phyloP scores from a whole-genome alignment of 2,797 vertebrate species.

The Hephaestus fuliginosus region DNA sequence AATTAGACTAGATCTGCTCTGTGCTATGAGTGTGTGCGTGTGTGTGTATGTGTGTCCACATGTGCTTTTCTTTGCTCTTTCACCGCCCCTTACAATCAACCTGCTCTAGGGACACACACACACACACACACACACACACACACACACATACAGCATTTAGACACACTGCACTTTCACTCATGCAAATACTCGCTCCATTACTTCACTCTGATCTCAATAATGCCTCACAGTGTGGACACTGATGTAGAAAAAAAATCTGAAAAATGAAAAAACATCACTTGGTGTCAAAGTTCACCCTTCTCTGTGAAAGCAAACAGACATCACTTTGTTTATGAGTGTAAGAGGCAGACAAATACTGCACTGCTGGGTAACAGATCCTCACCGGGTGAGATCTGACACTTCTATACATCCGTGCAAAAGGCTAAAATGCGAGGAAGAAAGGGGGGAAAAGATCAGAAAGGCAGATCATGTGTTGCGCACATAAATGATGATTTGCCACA shows the following conservation, averaged over 20 bases:
- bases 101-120: conserved; percentile 68
- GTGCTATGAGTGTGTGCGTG: conserved; percentile 40
- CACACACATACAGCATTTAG: conserved; percentile 29
- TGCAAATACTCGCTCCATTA: conserved; percentile 46
- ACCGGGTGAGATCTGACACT: not conserved
- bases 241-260: conserved; percentile 18
- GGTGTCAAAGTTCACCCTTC: conserved; percentile 47
- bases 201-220: conserved; percentile 52
- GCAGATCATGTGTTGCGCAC: not conserved
- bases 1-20: conserved; percentile 82
- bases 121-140: conserved; percentile 9
- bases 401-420: not conserved
- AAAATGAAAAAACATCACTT: conserved; percentile 29
- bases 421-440: not conserved
- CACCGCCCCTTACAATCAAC: conserved; percentile 65
- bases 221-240: conserved; percentile 50
- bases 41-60: conserved; percentile 27
- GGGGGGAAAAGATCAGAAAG: not conserved
- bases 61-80: conserved; percentile 58
- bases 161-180: conserved; percentile 43
- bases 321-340: conserved; percentile 17
- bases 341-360: conserved; percentile 1
- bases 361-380: not conserved
- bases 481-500: not conserved
- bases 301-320: conserved; percentile 21